Conservation (phyloP, 2,888 invertebrate species). For the Prosapia bicincta region DNA sequence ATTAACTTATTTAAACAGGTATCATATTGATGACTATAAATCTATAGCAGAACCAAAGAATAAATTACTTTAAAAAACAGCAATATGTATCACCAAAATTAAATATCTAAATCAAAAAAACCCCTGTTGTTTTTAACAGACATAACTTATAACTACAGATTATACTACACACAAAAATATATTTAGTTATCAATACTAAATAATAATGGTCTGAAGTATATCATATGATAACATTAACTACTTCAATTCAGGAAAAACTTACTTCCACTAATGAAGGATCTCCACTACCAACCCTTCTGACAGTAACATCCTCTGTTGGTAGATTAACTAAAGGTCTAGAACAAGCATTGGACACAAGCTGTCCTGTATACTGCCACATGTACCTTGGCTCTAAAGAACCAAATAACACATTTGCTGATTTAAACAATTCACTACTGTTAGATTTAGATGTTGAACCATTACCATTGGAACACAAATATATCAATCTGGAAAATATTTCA, state of each 20-base stretch:
- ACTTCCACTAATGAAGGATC: slow-evolving; percentile 52
- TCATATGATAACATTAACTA: too few species aligned
- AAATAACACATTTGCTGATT: slow-evolving; percentile 80
- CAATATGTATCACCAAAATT: too few species aligned
- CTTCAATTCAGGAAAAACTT: not conserved
- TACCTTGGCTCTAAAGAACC: slow-evolving; percentile 80
- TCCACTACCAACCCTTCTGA: slow-evolving; percentile 58
- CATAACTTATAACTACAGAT: too few species aligned
- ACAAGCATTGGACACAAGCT: slow-evolving; percentile 59
- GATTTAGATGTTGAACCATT: slow-evolving; percentile 32
- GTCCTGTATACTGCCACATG: slow-evolving; percentile 77
- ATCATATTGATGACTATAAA: too few species aligned
- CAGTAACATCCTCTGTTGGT: slow-evolving; percentile 38
- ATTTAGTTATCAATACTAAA: too few species aligned
- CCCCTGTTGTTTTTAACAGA: too few species aligned
- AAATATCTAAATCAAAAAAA: too few species aligned
- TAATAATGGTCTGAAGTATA: too few species aligned
- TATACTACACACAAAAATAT: too few species aligned
- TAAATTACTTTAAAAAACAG: too few species aligned
- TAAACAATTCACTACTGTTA: slow-evolving; percentile 61
- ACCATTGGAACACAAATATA: slow-evolving; percentile 39
- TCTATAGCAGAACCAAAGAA: too few species aligned
- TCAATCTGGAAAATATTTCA: slow-evolving; percentile 35
- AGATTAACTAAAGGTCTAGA: slow-evolving; percentile 17
- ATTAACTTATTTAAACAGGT: too few species aligned